phyloP scores from a whole-genome alignment of 2,113 vertebrate species.

The Brachyhypopomus occidentalis region DNA sequence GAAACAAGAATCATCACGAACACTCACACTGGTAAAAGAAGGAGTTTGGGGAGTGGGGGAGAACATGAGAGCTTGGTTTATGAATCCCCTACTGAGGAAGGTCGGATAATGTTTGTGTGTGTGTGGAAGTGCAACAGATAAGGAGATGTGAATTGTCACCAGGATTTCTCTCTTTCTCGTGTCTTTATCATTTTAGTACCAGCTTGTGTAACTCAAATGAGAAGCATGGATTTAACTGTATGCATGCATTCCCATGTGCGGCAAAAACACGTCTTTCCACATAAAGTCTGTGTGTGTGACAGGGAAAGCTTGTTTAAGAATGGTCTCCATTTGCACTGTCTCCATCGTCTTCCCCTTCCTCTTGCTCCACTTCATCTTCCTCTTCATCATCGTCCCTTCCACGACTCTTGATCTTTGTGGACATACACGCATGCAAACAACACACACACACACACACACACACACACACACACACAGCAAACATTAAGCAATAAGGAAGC shows the following conservation, averaged over 20 bases:
- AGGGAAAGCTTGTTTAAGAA: constrained; percentile 23
- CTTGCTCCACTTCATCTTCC: constrained; percentile 50
- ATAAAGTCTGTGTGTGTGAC: constrained; percentile 15
- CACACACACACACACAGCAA: background rate
- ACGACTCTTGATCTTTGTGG: constrained; percentile 41
- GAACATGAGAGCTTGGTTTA: background rate
- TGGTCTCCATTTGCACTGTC: constrained; percentile 52
- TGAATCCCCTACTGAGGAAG: background rate
- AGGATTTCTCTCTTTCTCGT: background rate
- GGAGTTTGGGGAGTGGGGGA: background rate
- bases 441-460: background rate
- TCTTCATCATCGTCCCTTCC: constrained; percentile 51
- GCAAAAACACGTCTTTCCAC: background rate
- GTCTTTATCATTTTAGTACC: background rate
- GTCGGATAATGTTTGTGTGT: background rate
- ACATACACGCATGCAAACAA: background rate
- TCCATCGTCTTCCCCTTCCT: constrained; percentile 53
- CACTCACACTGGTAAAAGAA: too few species aligned
- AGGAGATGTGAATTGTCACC: background rate
- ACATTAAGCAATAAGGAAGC: background rate
- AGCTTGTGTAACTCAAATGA: background rate
- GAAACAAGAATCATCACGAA: background rate
- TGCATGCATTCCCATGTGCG: constrained; percentile 26
- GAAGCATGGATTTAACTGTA: background rate
- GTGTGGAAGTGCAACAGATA: background rate